Evolutionary conservation across 2,888 invertebrate genomes (phyloP), one percentile per base, ranked within the genome.

Genomic region (Clistopyga incitator): DNA sequence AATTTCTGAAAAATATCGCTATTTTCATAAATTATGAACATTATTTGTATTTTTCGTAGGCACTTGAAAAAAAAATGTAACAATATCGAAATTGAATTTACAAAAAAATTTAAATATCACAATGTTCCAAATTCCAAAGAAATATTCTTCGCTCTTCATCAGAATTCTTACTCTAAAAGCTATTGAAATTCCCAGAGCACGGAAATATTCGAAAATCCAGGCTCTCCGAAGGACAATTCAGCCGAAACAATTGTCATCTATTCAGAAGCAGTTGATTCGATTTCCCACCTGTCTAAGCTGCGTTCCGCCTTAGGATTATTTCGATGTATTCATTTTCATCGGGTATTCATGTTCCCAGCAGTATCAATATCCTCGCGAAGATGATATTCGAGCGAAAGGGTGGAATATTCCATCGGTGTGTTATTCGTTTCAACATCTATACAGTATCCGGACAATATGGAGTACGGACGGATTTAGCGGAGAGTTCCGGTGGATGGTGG

Each of bases 241-340:
- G 61, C 68, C 59, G 84, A 85, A n/a, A n/a, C n/a, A n/a, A n/a
- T n/a, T 85, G 84, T 86, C 76, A 78, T 80, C 64, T 70, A 25
- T 71, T 50, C 20, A 45, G 74, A 54, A 74, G 74, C 68, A 68
- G 59, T 74, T 42, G 29, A 42, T 78, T 61, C 47, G 50, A 61
- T 45, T 50, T 45, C 45, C 15, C 2, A 1, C 38, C 38, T 45
- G 15, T 50, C 8, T 50, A 15, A 50, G 50, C 18, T 50, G 1
- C 18, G 6, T 6, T 3, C 6, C 4, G 6, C 18, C 50, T 50
- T 18, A 50, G 50, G n/a, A n/a, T 50, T 50, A 18, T 50, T 50
- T 18, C 8, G 50, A 50, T 47, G 3, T 15, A 47, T 47, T 3
- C 3, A 4, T n/a, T 3, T 18, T n/a, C n/a, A 50, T 13, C 15